These are phyloP conservation scores for Antedon bifida DNA, from an alignment of 35 echinoderm and acorn worm species.

Conservation along the genomic window DNA sequence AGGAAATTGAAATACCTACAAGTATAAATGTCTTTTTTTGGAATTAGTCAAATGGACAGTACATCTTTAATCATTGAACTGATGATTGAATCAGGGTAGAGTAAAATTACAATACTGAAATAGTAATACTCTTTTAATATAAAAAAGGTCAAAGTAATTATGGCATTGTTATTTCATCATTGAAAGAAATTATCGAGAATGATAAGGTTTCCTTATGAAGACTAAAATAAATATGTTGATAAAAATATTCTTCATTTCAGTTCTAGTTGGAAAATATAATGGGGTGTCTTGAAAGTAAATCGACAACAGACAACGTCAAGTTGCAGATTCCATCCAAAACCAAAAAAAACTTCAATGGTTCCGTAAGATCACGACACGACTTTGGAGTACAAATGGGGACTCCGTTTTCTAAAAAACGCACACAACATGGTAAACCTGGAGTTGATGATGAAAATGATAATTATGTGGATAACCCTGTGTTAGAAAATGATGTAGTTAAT, in stretches of 20 bases:
- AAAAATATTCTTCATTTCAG: background rate
- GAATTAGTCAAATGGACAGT: too few species aligned
- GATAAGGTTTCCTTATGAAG: too few species aligned
- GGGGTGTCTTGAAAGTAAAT: background rate
- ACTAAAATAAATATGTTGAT: too few species aligned
- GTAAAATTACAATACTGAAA: too few species aligned
- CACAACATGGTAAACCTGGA: background rate
- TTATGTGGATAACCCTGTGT: background rate
- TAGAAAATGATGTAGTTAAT: background rate
- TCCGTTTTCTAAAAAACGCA: background rate
- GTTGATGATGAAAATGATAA: background rate
- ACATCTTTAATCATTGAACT: too few species aligned
- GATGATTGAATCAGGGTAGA: too few species aligned
- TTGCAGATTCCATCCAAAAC: background rate
- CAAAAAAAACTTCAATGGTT: background rate
- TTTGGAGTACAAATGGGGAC: background rate
- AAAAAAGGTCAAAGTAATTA: too few species aligned
- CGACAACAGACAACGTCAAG: background rate
- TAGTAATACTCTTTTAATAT: too few species aligned
- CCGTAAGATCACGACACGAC: background rate
- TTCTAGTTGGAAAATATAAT: background rate
- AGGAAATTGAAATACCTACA: too few species aligned
- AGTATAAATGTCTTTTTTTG: too few species aligned
- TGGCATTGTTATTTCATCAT: too few species aligned
- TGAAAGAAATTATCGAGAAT: too few species aligned